Percentiles rank a stretch among this genome's conserved stretches.
phyloP scores from a whole-genome alignment of 2,113 vertebrate genomes.

The Pitta sordida region DNA sequence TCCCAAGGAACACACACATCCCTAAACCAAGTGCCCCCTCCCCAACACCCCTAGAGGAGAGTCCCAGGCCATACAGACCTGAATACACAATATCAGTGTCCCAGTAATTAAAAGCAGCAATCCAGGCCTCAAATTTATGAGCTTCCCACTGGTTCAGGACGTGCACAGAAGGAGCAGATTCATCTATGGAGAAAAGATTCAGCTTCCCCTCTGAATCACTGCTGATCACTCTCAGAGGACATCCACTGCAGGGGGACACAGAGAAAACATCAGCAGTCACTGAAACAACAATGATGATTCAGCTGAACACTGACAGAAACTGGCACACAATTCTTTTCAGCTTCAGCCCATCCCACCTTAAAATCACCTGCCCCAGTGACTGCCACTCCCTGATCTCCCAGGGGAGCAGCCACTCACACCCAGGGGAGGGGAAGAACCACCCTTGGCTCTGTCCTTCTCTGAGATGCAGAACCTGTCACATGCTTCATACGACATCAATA shows the following conservation, averaged over 20 bases:
- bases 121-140: constrained; percentile 93
- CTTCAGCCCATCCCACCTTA: background rate
- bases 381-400: background rate
- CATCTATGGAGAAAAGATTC: constrained; percentile 75
- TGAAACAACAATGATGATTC: background rate
- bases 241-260: constrained; percentile 24
- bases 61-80: constrained; percentile 72
- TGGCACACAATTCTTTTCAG: background rate
- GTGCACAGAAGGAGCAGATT: constrained; percentile 57
- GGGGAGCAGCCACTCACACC: background rate
- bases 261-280: background rate
- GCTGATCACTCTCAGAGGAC: constrained; percentile 81
- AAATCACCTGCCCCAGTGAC: background rate
- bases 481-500: background rate
- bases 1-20: background rate
- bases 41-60: background rate
- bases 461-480: background rate
- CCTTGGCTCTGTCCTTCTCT: background rate
- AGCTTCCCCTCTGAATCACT: constrained; percentile 90
- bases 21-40: background rate
- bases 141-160: constrained; percentile 84
- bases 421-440: background rate
- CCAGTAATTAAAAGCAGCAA: constrained; percentile 95
- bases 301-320: background rate
- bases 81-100: constrained; percentile 86